A percentile compares a stretch with the other conserved stretches of the same genome.
Evolutionary conservation across 2,797 vertebrate species (phyloP).

Genomic region (Dermochelys coriacea): DNA sequence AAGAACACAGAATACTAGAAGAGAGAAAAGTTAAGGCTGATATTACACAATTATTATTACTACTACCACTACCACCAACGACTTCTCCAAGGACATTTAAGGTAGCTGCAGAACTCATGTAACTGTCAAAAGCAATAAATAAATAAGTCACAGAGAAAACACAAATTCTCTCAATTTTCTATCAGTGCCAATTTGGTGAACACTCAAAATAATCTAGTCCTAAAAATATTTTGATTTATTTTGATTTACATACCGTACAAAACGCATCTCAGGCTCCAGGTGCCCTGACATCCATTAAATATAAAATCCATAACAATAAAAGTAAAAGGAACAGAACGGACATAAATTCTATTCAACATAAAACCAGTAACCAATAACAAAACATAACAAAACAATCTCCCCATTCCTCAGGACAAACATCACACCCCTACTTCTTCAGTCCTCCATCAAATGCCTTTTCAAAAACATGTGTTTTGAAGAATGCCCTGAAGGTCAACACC

Average conservation of each 20-base stretch:
- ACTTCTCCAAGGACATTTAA: slow-evolving; percentile 33
- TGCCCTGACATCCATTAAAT: neutral
- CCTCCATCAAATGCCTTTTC: neutral
- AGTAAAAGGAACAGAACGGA: rapidly evolving
- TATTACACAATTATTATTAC: slow-evolving; percentile 42
- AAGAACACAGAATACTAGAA: slow-evolving; percentile 28
- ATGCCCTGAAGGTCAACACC: neutral
- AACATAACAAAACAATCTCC: neutral
- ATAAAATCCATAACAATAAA: neutral
- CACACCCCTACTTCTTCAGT: neutral
- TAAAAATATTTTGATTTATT: neutral
- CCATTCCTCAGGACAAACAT: neutral
- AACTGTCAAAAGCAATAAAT: slow-evolving; percentile 40
- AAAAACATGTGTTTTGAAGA: neutral
- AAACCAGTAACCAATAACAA: neutral
- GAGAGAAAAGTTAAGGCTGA: slow-evolving; percentile 33
- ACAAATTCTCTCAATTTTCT: slow-evolving; percentile 18
- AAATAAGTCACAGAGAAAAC: neutral
- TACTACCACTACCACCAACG: neutral
- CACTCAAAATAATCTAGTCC: slow-evolving; percentile 39
- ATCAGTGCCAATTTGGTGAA: slow-evolving; percentile 36
- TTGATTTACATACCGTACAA: neutral
- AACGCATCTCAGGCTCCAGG: neutral
- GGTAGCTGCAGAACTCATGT: neutral
- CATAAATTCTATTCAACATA: neutral